phyloP scores from a whole-genome alignment of 1,140 invertebrate genomes.

The Bombus sibiricus region DNA sequence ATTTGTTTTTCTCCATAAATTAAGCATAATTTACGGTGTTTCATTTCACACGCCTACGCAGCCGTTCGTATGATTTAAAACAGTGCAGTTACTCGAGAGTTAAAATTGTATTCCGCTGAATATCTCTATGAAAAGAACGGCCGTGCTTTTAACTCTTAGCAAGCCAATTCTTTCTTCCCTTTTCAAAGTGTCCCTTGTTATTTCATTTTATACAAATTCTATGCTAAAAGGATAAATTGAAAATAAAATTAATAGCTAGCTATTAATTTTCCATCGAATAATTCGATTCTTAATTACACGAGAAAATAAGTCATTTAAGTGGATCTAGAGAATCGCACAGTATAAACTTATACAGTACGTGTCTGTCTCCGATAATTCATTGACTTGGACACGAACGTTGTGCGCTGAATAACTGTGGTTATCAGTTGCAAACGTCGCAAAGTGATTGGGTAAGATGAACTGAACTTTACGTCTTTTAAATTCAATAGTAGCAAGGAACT shows the following conservation, averaged over 20 bases:
- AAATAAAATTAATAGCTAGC: neutral
- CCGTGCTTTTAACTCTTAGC: neutral
- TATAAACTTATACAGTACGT: no score
- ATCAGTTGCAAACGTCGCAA: no score
- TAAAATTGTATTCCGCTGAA: slow-evolving; percentile 32
- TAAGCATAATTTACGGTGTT: slow-evolving; percentile 33
- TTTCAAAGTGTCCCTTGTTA: neutral
- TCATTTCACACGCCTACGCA: slow-evolving; percentile 36
- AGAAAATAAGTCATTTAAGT: no score
- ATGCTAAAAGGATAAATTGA: neutral
- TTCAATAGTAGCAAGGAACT: no score
- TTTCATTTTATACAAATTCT: neutral
- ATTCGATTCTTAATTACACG: neutral
- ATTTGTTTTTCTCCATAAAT: slow-evolving; percentile 45
- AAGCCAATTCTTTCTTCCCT: neutral
- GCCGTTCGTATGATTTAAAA: slow-evolving; percentile 35
- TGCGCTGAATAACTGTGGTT: no score
- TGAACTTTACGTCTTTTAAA: no score
- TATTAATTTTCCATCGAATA: neutral
- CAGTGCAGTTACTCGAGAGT: slow-evolving; percentile 24
- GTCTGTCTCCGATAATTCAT: no score
- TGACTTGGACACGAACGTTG: no score
- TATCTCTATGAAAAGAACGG: neutral
- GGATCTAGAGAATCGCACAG: no score
- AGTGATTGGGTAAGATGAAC: no score